Conservation (phyloP, 2,797 vertebrate genomes). For the Hippoglossus hippoglossus region DNA sequence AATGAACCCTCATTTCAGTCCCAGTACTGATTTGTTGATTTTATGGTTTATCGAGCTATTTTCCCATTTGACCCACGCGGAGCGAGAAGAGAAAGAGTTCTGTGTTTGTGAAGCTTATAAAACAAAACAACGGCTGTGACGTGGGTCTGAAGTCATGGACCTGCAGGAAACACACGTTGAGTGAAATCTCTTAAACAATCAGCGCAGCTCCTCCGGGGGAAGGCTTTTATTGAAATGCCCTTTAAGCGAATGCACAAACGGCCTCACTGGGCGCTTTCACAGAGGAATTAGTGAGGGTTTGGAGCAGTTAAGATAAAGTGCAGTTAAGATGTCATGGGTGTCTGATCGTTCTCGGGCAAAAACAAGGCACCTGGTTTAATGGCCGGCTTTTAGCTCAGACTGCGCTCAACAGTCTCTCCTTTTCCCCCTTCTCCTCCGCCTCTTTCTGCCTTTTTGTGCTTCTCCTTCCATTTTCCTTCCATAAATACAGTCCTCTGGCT, state of each 20-base stretch:
- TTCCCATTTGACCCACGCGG: slow-evolving; percentile 11
- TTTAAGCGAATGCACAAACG: slow-evolving; percentile 39
- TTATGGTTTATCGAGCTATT: not conserved
- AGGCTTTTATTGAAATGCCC: slow-evolving; percentile 43
- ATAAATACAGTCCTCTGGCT: slow-evolving; percentile 73
- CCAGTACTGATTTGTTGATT: not conserved
- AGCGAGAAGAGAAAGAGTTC: slow-evolving; percentile 18
- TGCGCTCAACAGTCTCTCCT: slow-evolving; percentile 24
- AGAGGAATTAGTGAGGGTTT: slow-evolving; percentile 42
- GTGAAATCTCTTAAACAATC: slow-evolving; percentile 57
- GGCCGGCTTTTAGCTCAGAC: slow-evolving; percentile 45
- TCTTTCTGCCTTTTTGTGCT: slow-evolving; percentile 46
- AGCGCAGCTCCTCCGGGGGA: slow-evolving; percentile 41
- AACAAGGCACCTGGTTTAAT: slow-evolving; percentile 63
- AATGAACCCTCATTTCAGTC: not conserved
- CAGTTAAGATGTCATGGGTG: slow-evolving; percentile 60
- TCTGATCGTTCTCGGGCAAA: slow-evolving; percentile 52
- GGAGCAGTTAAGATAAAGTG: slow-evolving; percentile 54
- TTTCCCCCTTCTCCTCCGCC: slow-evolving; percentile 8
- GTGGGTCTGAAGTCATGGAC: slow-evolving; percentile 17
- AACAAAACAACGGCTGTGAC: slow-evolving; percentile 51
- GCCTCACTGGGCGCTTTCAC: slow-evolving; percentile 32
- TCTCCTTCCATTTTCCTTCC: slow-evolving; percentile 66
- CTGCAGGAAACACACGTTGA: slow-evolving; percentile 51
- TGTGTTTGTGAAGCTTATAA: slow-evolving; percentile 35